Conservation (phyloP, 1,140 invertebrate genomes). For the Cepaea nemoralis region DNA sequence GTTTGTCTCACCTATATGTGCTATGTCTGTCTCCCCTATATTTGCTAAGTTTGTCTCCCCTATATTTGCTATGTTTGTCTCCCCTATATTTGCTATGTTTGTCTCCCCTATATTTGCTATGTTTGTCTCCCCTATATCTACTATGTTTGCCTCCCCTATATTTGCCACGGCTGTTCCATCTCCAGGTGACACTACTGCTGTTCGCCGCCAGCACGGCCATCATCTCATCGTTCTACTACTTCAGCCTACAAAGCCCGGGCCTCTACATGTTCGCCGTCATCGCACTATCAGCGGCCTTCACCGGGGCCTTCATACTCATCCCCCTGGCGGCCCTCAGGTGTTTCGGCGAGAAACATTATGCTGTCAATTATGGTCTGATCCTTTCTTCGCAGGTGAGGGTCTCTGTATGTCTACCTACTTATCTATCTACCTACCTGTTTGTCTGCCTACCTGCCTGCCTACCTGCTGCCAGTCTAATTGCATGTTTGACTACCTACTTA, state of each 20-base stretch:
- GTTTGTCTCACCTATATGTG: no score
- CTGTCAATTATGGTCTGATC: slow-evolving; percentile 46
- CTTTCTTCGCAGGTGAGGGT: slow-evolving; percentile 41
- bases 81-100: no score
- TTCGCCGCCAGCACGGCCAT: slow-evolving; percentile 23
- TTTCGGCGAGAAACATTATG: slow-evolving; percentile 44
- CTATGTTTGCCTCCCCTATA: no score
- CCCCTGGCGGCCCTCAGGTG: slow-evolving; percentile 40
- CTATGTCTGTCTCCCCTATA: no score
- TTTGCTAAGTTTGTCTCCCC: no score
- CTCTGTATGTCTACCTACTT: neutral
- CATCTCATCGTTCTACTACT: slow-evolving; percentile 38
- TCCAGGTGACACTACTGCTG: slow-evolving; percentile 41
- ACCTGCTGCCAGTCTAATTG: no score
- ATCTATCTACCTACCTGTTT: neutral
- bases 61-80: no score
- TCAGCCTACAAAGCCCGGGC: slow-evolving; percentile 26
- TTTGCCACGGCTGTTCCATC: no score
- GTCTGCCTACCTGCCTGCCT: no score
- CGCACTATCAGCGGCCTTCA: slow-evolving; percentile 30
- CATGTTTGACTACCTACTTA: no score
- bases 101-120: no score
- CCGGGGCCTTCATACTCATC: slow-evolving; percentile 46
- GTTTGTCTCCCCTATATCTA: no score
- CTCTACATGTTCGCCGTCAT: slow-evolving; percentile 42